Conservation (phyloP, 2,888 invertebrate genomes). For the Pogonocherus hispidulus region DNA sequence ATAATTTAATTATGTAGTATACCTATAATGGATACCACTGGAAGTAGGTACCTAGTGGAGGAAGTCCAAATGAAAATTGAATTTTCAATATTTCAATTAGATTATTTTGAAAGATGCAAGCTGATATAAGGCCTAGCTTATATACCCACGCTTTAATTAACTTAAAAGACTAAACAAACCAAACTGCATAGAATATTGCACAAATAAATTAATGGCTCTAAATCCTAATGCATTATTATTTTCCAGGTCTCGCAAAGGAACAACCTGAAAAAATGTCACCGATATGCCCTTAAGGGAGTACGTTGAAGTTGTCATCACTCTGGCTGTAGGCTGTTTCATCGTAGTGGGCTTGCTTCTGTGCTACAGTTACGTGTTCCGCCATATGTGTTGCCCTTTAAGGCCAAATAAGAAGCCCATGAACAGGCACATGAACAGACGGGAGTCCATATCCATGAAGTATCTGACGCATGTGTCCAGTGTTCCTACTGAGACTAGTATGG, state of each 20-base stretch:
- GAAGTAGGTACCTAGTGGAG: no score
- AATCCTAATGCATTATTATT: no score
- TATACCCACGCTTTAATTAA: no score
- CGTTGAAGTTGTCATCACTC: slow-evolving; percentile 73
- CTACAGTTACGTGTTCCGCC: slow-evolving; percentile 77
- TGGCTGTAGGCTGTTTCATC: slow-evolving; percentile 73
- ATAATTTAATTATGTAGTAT: no score
- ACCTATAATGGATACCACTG: no score
- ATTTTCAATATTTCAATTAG: no score
- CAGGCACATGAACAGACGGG: slow-evolving; percentile 61
- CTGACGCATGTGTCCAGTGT: slow-evolving; percentile 74
- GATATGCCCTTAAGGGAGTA: slow-evolving; percentile 64
- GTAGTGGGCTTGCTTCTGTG: slow-evolving; percentile 77
- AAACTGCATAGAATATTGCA: no score
- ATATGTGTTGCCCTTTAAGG: slow-evolving; percentile 72
- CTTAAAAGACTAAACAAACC: no score
- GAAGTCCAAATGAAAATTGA: no score
- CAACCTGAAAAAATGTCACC: slow-evolving; percentile 25
- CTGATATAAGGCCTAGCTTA: no score
- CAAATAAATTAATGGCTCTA: no score
- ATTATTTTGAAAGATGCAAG: no score
- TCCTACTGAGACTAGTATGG: slow-evolving; percentile 70
- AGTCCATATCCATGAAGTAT: slow-evolving; percentile 75
- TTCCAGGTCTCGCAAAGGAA: slow-evolving; percentile 14
- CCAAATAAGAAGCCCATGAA: slow-evolving; percentile 52